Evolutionary conservation across 2,888 invertebrate species (phyloP), one percentile per base, ranked within the genome.

Genomic region (Apotomis turbidana): DNA sequence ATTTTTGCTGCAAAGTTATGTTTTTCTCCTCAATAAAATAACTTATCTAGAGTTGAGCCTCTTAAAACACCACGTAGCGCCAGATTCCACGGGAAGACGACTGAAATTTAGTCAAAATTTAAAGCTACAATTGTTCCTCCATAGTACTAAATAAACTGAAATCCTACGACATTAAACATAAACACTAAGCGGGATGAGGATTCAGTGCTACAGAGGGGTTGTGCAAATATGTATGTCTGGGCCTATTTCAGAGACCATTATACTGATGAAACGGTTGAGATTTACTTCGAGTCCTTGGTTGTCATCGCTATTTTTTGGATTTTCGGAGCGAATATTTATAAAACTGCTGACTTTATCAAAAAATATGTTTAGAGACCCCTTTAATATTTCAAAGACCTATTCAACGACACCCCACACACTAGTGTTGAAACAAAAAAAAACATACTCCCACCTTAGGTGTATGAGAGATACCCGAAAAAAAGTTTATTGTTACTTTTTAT

Each of bases 131-230:
- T 49, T 49, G 27, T 49, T 49, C 49, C 9, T 10, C 4, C 49
- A 49, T 10, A 9, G 9, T 6, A 57, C 12, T 57, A 57, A 12
- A 58, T 57, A 57, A 12, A 58, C 58, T n/a, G 58, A n/a, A 38
- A 58, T 38, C n/a, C 36, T 36, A 36, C 6, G 4, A 59, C 59
- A n/a, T 41, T 38, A 63, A 63, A 10, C 41, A 49, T 63, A 54
- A 54, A 13, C 63, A 41, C 41, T 63, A 52, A 13, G 63, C 44
- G 52, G 12, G 38, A 63, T 59, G 9, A 44, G 13, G 59, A 59
- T 59, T 59, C 44, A 63, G 41, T 63, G 38, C 10, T 44, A 44
- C 41, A 59, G 13, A 41, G 58, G 58, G 58, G 13, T 8, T 44
- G 44, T 44, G 41, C 44, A 44, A 59, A 59, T 44, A n/a, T 44